These are phyloP conservation scores for Bubo bubo DNA, from an alignment of 2,113 vertebrate genomes.

Conservation along the genomic window DNA sequence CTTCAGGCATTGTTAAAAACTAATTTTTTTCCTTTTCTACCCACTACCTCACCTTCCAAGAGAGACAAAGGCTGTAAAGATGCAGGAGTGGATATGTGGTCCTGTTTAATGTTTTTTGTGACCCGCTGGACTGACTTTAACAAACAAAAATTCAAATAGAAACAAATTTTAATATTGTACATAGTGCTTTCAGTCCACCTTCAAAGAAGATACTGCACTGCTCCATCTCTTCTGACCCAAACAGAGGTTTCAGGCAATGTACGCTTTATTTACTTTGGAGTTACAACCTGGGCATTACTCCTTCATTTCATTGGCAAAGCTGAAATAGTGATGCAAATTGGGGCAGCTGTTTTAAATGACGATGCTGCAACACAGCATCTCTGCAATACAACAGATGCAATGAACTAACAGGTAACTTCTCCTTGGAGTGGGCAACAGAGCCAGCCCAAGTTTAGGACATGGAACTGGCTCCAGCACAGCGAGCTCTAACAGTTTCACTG, in stretches of 20 bases:
- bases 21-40: background rate
- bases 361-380: background rate
- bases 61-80: background rate
- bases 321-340: fast-evolving
- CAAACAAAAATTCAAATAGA: background rate
- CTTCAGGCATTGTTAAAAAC: background rate
- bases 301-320: background rate
- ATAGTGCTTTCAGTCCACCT: background rate
- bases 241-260: background rate
- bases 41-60: background rate
- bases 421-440: background rate
- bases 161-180: background rate
- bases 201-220: background rate
- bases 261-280: background rate
- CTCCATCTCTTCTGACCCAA: background rate
- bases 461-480: background rate
- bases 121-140: background rate
- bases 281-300: background rate
- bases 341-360: background rate
- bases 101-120: background rate
- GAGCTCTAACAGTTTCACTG: background rate
- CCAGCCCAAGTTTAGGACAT: background rate
- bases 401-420: background rate
- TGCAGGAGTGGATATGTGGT: background rate
- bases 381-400: background rate